Conservation (phyloP, 2,113 vertebrate species). For the Colossoma macropomum region DNA sequence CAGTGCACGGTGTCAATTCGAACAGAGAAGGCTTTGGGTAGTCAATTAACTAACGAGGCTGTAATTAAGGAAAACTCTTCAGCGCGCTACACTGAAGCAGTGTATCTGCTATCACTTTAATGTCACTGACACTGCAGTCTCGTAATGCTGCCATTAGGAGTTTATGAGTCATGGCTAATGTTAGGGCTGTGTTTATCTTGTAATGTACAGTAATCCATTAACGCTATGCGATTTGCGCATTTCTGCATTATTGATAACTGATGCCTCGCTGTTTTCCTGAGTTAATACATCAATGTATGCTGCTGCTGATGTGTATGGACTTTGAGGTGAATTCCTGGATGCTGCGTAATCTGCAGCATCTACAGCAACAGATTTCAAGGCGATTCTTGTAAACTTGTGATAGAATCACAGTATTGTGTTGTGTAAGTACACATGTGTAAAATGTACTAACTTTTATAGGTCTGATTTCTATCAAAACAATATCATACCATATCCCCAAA, state of each 20-base stretch:
- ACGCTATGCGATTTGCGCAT: neutral
- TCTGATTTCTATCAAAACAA: no score
- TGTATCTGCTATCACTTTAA: slow-evolving; percentile 37
- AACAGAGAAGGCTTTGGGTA: slow-evolving; percentile 27
- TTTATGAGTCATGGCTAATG: slow-evolving; percentile 10
- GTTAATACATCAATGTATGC: slow-evolving; percentile 5
- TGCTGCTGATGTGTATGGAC: neutral
- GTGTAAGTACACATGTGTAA: neutral
- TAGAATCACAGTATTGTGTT: neutral
- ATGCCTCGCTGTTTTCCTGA: neutral
- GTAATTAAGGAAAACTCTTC: slow-evolving; percentile 52
- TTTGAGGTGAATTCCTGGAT: neutral
- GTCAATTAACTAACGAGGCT: slow-evolving; percentile 55
- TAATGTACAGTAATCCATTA: neutral
- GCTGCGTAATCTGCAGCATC: neutral
- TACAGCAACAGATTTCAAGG: neutral
- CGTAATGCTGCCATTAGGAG: slow-evolving; percentile 4
- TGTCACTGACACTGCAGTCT: slow-evolving; percentile 8
- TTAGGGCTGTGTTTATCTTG: slow-evolving; percentile 14
- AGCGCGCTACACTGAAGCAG: slow-evolving; percentile 12
- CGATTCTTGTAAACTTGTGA: neutral
- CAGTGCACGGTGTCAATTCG: slow-evolving; percentile 30
- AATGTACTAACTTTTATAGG: neutral
- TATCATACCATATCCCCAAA: no score
- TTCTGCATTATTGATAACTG: slow-evolving; percentile 18